Conservation (phyloP, 2,113 vertebrate species). For the Oryzias woworae region DNA sequence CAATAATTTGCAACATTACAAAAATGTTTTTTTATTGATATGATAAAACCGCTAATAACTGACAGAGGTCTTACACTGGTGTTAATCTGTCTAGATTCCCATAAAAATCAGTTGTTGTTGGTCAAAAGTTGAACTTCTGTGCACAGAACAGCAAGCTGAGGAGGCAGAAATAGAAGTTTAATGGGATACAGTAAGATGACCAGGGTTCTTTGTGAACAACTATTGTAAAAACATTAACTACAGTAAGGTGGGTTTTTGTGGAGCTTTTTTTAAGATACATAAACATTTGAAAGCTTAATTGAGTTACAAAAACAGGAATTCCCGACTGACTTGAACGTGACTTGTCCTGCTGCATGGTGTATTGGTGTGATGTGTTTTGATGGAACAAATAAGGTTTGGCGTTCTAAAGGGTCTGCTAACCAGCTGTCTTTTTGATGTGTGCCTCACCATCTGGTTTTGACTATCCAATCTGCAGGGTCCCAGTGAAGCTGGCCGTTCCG, state of each 20-base stretch:
- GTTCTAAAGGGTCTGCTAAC: slow-evolving; percentile 54
- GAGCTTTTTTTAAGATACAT: slow-evolving; percentile 10
- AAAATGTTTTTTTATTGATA: too few species aligned
- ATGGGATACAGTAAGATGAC: too few species aligned
- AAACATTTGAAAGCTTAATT: slow-evolving; percentile 36
- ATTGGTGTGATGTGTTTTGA: slow-evolving; percentile 51
- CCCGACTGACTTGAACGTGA: slow-evolving; percentile 19
- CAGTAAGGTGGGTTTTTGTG: neutral
- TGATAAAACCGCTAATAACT: too few species aligned
- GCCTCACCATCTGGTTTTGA: slow-evolving; percentile 65
- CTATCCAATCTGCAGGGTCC: slow-evolving; percentile 39
- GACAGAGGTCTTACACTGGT: too few species aligned
- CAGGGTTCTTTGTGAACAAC: too few species aligned
- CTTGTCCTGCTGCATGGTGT: slow-evolving; percentile 16
- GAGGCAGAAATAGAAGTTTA: too few species aligned
- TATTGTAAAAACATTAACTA: too few species aligned
- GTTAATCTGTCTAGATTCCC: too few species aligned
- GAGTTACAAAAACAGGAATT: slow-evolving; percentile 10
- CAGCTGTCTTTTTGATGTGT: slow-evolving; percentile 68
- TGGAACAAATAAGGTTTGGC: slow-evolving; percentile 50
- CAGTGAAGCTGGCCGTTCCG: slow-evolving; percentile 18
- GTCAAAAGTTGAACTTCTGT: too few species aligned
- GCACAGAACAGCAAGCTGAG: too few species aligned
- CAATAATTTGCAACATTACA: too few species aligned
- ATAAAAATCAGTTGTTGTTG: too few species aligned